phyloP scores from a whole-genome alignment of 2,888 invertebrate species.

The Plusia festucae region DNA sequence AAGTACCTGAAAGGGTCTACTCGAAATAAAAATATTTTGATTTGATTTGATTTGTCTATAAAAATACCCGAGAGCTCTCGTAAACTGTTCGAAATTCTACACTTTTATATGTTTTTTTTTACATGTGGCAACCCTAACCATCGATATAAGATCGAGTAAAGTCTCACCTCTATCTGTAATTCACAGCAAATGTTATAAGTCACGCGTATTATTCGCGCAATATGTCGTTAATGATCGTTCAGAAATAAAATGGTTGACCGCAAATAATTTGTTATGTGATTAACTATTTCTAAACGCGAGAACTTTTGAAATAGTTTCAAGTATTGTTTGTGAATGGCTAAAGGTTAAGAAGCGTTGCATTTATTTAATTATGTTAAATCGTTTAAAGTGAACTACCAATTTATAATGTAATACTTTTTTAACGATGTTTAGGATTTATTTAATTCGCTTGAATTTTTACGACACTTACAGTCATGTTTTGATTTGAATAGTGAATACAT shows the following conservation, averaged over 20 bases:
- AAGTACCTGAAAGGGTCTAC: no score
- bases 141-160: background rate
- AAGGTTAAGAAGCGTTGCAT: slow-evolving; percentile 1
- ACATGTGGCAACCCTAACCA: background rate
- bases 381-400: background rate
- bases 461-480: background rate
- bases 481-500: background rate
- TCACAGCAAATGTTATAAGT: slow-evolving; percentile 29
- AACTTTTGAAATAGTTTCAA: slow-evolving; percentile 29
- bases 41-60: no score
- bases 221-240: slow-evolving; percentile 19
- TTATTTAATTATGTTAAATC: background rate
- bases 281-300: slow-evolving; percentile 23
- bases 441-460: background rate
- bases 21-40: no score
- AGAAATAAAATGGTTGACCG: slow-evolving; percentile 34
- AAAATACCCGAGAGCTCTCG: background rate
- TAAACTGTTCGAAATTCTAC: background rate
- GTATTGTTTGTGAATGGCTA: background rate
- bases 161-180: slow-evolving; percentile 2
- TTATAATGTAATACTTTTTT: background rate
- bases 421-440: background rate
- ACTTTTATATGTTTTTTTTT: background rate
- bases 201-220: slow-evolving; percentile 27
- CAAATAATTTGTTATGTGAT: slow-evolving; percentile 46